phyloP scores from a whole-genome alignment of 1,140 invertebrate species.

The Hycleus cichorii region DNA sequence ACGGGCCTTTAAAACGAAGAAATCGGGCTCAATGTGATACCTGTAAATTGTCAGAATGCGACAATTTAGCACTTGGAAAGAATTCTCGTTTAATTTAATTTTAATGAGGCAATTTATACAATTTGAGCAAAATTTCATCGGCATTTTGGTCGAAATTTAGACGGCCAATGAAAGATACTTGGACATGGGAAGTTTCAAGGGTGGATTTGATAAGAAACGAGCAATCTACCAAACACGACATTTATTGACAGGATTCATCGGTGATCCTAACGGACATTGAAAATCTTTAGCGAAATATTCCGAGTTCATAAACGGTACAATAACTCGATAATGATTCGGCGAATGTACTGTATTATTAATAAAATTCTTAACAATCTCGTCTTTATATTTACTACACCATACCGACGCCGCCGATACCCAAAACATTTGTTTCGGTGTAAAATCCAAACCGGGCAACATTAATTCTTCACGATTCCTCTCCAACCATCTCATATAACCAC shows the following conservation, averaged over 20 bases:
- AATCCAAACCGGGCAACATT: conserved; percentile 44
- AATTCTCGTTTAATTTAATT: no score
- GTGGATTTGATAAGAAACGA: no score
- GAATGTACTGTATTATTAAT: conserved; percentile 43
- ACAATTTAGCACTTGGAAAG: no score
- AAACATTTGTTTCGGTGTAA: conserved; percentile 50
- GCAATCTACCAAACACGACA: conserved; percentile 9
- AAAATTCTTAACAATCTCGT: conserved; percentile 38
- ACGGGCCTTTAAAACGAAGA: no score
- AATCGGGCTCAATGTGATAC: no score
- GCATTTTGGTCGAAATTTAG: no score
- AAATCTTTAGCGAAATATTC: conserved; percentile 12
- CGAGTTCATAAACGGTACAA: conserved; percentile 35
- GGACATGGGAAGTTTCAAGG: no score
- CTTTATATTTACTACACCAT: conserved; percentile 48
- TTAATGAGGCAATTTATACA: no score
- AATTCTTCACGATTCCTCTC: conserved; percentile 36
- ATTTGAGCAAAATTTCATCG: no score
- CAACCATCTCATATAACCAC: conserved; percentile 51
- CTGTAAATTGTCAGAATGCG: no score
- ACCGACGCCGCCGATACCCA: conserved; percentile 51
- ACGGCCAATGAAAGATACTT: no score
- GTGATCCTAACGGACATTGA: conserved; percentile 10
- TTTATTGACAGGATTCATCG: conserved; percentile 11
- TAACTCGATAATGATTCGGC: conserved; percentile 46